These are phyloP conservation scores for Eospalax fontanierii DNA, from an alignment of 2,797 vertebrate species.

Conservation along the genomic window DNA sequence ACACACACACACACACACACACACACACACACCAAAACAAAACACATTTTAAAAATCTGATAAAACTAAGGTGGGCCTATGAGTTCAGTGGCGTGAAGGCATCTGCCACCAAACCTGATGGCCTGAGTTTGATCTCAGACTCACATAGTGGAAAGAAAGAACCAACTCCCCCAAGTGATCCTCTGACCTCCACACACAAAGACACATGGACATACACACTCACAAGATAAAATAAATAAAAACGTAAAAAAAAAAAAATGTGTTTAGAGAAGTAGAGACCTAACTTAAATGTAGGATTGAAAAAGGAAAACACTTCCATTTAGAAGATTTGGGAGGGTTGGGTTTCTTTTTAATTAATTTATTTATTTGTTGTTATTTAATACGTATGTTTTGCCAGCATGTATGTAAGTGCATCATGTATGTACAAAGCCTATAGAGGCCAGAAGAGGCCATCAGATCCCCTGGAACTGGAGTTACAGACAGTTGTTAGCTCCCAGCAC, in stretches of 20 bases:
- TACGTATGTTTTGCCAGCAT: too few species aligned
- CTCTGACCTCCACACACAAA: background rate
- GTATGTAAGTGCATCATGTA: background rate
- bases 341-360: background rate
- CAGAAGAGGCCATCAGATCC: background rate
- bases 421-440: background rate
- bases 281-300: background rate
- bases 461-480: background rate
- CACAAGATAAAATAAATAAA: background rate
- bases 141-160: too few species aligned
- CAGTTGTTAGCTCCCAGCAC: background rate
- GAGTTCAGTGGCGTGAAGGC: too few species aligned
- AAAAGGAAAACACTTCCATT: background rate
- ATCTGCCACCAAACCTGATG: too few species aligned
- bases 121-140: too few species aligned
- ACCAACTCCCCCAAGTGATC: too few species aligned
- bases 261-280: background rate
- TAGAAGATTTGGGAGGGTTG: background rate
- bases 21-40: background rate
- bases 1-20: background rate
- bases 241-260: background rate
- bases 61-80: too few species aligned
- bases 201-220: background rate
- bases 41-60: background rate
- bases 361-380: background rate